Percentiles rank a stretch among this genome's conserved stretches.
Conservation (phyloP, 2,888 invertebrate species). For the Podotricha telesiphe region DNA sequence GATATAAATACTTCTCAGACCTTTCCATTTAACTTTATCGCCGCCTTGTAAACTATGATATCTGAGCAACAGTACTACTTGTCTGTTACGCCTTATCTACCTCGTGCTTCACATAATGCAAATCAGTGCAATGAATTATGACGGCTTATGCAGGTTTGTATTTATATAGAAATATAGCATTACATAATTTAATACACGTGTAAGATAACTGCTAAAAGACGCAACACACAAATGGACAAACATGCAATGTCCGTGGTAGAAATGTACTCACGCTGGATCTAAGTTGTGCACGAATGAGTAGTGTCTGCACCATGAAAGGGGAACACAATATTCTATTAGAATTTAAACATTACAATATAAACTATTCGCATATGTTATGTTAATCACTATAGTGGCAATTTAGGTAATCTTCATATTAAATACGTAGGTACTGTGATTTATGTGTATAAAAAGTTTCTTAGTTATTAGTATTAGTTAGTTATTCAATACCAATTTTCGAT, state of each 20-base stretch:
- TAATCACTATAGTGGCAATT: neutral
- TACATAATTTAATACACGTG: neutral
- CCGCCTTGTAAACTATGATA: neutral
- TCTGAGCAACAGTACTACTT: neutral
- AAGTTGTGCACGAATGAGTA: slow-evolving; percentile 81
- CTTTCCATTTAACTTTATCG: neutral
- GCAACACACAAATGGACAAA: slow-evolving; percentile 4
- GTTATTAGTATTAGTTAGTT: neutral
- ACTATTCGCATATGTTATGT: slow-evolving; percentile 1
- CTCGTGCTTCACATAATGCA: neutral
- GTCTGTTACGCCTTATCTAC: slow-evolving; percentile 17
- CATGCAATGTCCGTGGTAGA: slow-evolving; percentile 44
- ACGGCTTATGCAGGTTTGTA: neutral
- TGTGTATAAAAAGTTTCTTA: neutral
- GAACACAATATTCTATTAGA: slow-evolving; percentile 46
- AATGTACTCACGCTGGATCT: slow-evolving; percentile 75
- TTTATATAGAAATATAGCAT: neutral
- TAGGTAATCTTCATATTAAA: neutral
- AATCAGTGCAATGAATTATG: slow-evolving; percentile 16
- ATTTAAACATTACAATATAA: slow-evolving; percentile 8
- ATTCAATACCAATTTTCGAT: neutral
- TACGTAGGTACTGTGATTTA: neutral
- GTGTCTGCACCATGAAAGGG: slow-evolving; percentile 72
- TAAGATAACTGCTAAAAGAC: slow-evolving; percentile 7
- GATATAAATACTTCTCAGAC: neutral